These are phyloP conservation scores for Tetramorium bicarinatum DNA, from an alignment of 2,888 invertebrate species.

Conservation along the genomic window DNA sequence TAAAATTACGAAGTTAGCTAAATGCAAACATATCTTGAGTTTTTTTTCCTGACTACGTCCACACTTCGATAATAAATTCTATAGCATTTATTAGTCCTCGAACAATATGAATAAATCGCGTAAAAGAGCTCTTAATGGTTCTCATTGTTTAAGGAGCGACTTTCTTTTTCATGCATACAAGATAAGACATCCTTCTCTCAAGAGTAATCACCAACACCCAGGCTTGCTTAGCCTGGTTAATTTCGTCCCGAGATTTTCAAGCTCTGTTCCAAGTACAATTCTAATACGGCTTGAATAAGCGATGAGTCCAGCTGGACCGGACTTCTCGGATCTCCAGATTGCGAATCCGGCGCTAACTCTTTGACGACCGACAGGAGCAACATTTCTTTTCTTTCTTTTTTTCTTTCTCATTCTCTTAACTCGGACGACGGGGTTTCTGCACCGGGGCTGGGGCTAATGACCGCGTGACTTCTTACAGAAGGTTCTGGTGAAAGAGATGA, in stretches of 20 bases:
- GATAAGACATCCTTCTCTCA: background rate
- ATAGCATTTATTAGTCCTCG: background rate
- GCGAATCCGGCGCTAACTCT: constrained; percentile 38
- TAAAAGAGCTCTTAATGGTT: background rate
- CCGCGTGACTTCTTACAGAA: constrained; percentile 45
- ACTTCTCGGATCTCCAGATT: constrained; percentile 35
- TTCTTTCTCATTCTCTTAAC: constrained; percentile 20
- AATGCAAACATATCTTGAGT: background rate
- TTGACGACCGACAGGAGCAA: constrained; percentile 47
- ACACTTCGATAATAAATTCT: constrained; percentile 8
- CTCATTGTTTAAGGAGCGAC: background rate
- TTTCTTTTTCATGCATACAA: constrained; percentile 12
- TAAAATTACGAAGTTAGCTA: background rate
- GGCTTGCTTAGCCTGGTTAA: background rate
- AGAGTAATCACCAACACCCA: constrained; percentile 27
- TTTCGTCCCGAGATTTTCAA: constrained; percentile 53
- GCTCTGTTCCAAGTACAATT: constrained; percentile 69
- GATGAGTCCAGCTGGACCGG: background rate
- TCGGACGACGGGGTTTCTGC: constrained; percentile 43
- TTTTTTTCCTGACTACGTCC: constrained; percentile 14
- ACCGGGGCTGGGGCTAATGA: constrained; percentile 33
- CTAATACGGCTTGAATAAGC: constrained; percentile 69
- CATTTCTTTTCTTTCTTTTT: background rate
- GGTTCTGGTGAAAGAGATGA: constrained; percentile 46
- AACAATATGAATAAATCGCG: constrained; percentile 9